Evolutionary conservation across 2,797 vertebrate species (phyloP).

Genomic region (Dendrocincla fuliginosa): DNA sequence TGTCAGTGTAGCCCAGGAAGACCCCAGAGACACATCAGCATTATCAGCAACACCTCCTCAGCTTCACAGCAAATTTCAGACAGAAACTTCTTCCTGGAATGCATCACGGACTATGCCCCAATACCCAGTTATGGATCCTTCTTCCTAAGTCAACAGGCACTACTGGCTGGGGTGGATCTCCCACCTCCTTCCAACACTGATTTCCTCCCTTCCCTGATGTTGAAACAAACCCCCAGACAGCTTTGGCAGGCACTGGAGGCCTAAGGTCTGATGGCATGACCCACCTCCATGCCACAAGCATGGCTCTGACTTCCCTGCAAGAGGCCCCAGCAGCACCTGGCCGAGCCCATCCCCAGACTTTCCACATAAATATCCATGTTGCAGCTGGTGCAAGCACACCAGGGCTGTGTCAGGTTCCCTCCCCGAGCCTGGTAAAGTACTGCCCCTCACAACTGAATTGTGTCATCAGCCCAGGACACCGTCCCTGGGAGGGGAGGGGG

Average conservation of each 20-base stretch:
- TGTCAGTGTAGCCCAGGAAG: neutral
- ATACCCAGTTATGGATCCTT: neutral
- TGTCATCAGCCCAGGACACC: conserved; percentile 16
- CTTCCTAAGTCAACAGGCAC: neutral
- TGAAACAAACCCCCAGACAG: neutral
- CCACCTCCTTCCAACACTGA: neutral
- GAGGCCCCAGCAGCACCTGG: neutral
- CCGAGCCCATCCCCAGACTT: neutral
- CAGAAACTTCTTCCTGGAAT: neutral
- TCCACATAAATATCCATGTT: neutral
- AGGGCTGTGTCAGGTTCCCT: conserved; percentile 1
- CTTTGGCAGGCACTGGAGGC: neutral
- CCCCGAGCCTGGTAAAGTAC: conserved; percentile 28
- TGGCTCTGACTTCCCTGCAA: neutral
- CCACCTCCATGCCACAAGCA: neutral
- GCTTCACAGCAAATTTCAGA: neutral
- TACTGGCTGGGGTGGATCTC: neutral
- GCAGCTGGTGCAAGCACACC: neutral
- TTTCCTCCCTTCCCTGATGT: neutral
- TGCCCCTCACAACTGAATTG: conserved; percentile 65
- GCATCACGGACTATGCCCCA: neutral
- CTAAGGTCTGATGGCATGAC: neutral
- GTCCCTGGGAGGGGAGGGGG: conserved; percentile 5
- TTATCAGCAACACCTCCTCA: neutral
- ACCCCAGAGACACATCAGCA: neutral